A percentile compares a stretch with the other conserved stretches of the same genome.
phyloP scores from a whole-genome alignment of 2,888 invertebrate genomes.

The Drosophila ustulata region DNA sequence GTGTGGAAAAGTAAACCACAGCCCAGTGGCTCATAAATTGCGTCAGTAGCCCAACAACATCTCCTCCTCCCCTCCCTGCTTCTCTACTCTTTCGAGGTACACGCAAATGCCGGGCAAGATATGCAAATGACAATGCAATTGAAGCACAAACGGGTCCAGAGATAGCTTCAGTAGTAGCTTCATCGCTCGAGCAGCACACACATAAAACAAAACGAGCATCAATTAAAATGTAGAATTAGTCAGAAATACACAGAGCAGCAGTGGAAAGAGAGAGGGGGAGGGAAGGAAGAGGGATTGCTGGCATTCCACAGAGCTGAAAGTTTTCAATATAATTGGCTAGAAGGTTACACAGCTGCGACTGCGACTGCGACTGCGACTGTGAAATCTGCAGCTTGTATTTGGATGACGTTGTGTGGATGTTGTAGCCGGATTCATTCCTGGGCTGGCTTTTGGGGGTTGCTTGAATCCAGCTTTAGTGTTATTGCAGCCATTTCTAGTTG shows the following conservation, averaged over 20 bases:
- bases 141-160: slow-evolving; percentile 8
- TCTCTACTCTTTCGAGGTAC: slow-evolving; percentile 6
- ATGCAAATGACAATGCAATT: slow-evolving; percentile 73
- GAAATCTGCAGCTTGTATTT: slow-evolving; percentile 18
- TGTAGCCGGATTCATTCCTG: slow-evolving; percentile 11
- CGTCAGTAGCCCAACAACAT: slow-evolving; percentile 18
- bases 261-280: neutral
- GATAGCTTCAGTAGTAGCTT: slow-evolving; percentile 9
- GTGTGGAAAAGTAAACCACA: slow-evolving; percentile 77
- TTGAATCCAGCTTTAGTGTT: slow-evolving; percentile 66
- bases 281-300: neutral
- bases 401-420: slow-evolving; percentile 1
- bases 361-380: slow-evolving; percentile 30
- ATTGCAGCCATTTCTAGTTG: slow-evolving; percentile 75
- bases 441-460: slow-evolving; percentile 28
- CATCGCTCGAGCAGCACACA: slow-evolving; percentile 9
- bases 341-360: slow-evolving; percentile 55
- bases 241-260: slow-evolving; percentile 40
- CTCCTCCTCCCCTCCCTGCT: neutral
- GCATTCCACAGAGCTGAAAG: slow-evolving; percentile 46
- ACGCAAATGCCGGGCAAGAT: slow-evolving; percentile 48
- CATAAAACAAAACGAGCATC: slow-evolving; percentile 67
- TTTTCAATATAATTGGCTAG: slow-evolving; percentile 82
- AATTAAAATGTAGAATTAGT: slow-evolving; percentile 72
- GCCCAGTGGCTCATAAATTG: slow-evolving; percentile 58